Evolutionary conservation across 1,140 invertebrate species (phyloP).

Genomic region (Andrena cerasifolii): DNA sequence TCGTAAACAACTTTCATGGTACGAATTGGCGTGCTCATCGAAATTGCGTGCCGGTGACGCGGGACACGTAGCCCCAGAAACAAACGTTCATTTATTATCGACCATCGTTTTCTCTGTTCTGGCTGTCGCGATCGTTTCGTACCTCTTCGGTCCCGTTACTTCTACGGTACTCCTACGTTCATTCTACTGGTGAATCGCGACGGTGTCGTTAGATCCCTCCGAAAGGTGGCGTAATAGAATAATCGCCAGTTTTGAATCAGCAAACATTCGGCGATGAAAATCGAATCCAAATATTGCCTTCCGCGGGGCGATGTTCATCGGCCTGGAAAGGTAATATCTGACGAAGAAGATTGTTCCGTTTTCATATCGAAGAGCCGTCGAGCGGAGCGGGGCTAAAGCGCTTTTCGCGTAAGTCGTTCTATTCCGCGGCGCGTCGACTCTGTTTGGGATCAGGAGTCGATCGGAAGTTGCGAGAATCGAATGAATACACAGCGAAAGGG

Average conservation of each 20-base stretch:
- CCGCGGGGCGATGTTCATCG: not conserved
- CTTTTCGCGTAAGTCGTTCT: slow-evolving; percentile 1
- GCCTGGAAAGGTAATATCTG: slow-evolving; percentile 5
- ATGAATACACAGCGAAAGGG: slow-evolving; percentile 2
- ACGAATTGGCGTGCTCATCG: slow-evolving; percentile 61
- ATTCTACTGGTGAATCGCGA: too few relatives aligned
- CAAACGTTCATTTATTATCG: slow-evolving; percentile 64
- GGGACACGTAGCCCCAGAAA: slow-evolving; percentile 33
- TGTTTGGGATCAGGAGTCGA: not conserved
- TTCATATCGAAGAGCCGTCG: slow-evolving; percentile 3
- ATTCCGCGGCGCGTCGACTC: too few relatives aligned
- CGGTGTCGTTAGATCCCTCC: too few relatives aligned
- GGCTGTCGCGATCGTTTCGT: not conserved
- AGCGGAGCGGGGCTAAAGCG: not conserved
- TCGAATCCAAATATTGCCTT: slow-evolving; percentile 1
- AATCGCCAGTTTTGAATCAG: not conserved
- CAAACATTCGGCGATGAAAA: not conserved
- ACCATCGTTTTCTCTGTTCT: slow-evolving; percentile 12
- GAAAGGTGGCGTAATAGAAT: too few relatives aligned
- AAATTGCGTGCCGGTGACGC: slow-evolving; percentile 55
- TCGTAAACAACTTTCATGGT: slow-evolving; percentile 65
- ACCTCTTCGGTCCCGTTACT: not conserved
- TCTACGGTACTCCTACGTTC: too few relatives aligned
- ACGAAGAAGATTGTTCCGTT: slow-evolving; percentile 6
- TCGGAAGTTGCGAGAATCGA: slow-evolving; percentile 2